phyloP scores from a whole-genome alignment of 2,797 vertebrate species.

The Muscicapa comitata region DNA sequence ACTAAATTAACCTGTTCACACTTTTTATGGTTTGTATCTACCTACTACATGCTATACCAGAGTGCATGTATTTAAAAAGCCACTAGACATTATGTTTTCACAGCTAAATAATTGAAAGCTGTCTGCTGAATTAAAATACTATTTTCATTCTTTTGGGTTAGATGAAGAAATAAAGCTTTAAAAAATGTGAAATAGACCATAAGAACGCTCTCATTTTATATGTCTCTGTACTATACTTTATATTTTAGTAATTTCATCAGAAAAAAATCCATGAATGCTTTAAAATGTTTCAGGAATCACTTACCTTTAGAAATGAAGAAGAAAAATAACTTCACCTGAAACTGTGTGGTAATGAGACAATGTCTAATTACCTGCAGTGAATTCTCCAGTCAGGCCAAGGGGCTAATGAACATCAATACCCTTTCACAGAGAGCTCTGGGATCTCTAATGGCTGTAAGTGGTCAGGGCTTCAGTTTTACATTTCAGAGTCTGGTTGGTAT shows the following conservation, averaged over 20 bases:
- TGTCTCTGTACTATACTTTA: not conserved
- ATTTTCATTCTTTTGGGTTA: not conserved
- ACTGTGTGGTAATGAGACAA: not conserved
- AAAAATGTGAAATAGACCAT: not conserved
- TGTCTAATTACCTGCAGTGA: slow-evolving; percentile 35
- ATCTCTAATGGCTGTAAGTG: slow-evolving; percentile 52
- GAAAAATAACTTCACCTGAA: slow-evolving; percentile 35
- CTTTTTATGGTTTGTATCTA: not conserved
- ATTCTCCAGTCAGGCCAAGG: slow-evolving; percentile 4
- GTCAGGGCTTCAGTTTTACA: slow-evolving; percentile 9
- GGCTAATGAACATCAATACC: slow-evolving; percentile 43
- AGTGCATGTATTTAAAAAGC: not conserved
- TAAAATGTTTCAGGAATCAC: not conserved
- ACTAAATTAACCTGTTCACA: not conserved
- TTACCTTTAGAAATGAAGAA: not conserved
- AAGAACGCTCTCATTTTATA: not conserved
- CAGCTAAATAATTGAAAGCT: not conserved
- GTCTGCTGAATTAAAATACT: not conserved
- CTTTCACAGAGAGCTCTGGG: slow-evolving; percentile 16
- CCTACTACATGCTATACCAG: not conserved
- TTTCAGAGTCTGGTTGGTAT: slow-evolving; percentile 43
- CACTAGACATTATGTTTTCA: not conserved
- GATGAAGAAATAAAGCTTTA: not conserved
- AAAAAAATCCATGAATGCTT: not conserved
- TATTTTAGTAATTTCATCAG: not conserved